Evolutionary conservation across 2,797 vertebrate species (phyloP), one percentile per base, ranked within the genome.

Genomic region (Etheostoma perlongum): DNA sequence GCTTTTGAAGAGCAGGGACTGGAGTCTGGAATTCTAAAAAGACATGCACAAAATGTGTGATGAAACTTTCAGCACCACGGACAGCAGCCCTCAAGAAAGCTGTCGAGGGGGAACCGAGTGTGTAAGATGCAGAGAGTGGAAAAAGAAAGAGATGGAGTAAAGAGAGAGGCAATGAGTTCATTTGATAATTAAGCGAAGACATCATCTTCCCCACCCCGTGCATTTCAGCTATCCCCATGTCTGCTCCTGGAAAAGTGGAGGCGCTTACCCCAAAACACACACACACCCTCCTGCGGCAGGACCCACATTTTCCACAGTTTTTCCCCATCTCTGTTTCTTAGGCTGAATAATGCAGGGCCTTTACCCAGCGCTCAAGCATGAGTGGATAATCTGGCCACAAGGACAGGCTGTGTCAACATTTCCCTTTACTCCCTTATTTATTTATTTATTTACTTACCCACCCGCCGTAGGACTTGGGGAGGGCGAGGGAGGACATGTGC

Each of bases 351-450:
- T 94, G 92, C 87, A 95, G 83, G 91, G 85, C 85, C 89, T 94
- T 92, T 91, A 91, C 88, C 89, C 91, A 60, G 79, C 42, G 79
- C 90, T 94, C 91, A 92, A 92, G 93, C 94, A 90, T 89, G 90
- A 95, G 92, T 93, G 92, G 89, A 93, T 94, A 95, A 95, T 94
- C 91, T 93, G 89, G 91, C 91, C 93, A 94, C 89, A 87, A 94
- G 92, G 90, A 93, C 91, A 88, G 80, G 86, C 91, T 88, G 82
- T 92, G 92, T 94, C 93, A 93, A 93, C 93, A 89, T 89, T 91
- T 91, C 88, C 84, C 83, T 91, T 89, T 83, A 77, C 87, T 94
- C 83, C 67, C 85, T 92, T 89, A 83, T 90, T 94, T 92, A 90
- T 94, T 94, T 93, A 91, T 89, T 84, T 84, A 84, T 93, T 94